phyloP scores from a whole-genome alignment of 1,140 invertebrate species.

The Pissodes strobi region DNA sequence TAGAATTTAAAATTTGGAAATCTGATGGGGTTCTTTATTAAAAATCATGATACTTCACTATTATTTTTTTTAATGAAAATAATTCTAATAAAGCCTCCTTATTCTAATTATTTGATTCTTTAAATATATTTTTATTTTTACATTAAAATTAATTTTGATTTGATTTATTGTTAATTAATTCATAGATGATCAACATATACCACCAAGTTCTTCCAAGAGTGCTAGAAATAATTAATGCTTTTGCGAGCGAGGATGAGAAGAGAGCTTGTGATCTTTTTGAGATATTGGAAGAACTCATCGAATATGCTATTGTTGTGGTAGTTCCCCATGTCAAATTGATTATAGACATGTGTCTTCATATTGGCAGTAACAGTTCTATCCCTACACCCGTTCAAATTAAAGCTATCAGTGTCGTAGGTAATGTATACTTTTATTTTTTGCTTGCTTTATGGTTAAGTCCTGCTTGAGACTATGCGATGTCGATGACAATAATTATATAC shows the following conservation, averaged over 20 bases:
- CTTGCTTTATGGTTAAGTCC: no score
- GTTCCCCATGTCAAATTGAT: slow-evolving; percentile 68
- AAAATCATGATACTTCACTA: no score
- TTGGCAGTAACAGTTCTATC: slow-evolving; percentile 62
- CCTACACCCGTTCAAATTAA: slow-evolving; percentile 68
- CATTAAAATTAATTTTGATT: not conserved
- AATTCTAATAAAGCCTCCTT: no score
- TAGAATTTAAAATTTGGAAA: no score
- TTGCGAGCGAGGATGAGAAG: slow-evolving; percentile 62
- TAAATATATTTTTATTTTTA: not conserved
- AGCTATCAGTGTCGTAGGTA: slow-evolving; percentile 68
- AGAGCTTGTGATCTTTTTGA: slow-evolving; percentile 69
- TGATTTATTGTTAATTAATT: slow-evolving; percentile 37
- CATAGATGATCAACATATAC: slow-evolving; percentile 65
- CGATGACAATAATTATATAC: no score
- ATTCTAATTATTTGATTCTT: no score
- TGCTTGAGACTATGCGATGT: no score
- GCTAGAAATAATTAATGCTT: slow-evolving; percentile 62
- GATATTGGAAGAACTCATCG: slow-evolving; percentile 73
- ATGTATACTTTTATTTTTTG: no score
- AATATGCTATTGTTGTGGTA: slow-evolving; percentile 67
- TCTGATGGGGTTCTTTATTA: no score
- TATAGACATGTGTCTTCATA: slow-evolving; percentile 69
- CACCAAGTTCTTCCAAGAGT: slow-evolving; percentile 67
- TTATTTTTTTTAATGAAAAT: no score